Conservation (phyloP, 2,113 vertebrate species). For the Antechinus flavipes region DNA sequence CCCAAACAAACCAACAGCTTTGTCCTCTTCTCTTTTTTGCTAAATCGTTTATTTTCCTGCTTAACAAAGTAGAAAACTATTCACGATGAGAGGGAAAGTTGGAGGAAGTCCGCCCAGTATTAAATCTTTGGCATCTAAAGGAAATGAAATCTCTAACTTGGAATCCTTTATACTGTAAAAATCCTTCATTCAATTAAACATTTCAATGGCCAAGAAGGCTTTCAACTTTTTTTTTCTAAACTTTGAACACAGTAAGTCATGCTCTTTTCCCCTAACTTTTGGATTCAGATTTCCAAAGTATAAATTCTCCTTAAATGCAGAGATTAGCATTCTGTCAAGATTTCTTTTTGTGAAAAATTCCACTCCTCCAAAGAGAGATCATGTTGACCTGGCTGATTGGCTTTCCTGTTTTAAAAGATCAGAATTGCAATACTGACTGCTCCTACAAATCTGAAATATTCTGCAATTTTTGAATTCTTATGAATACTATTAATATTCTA, state of each 20-base stretch:
- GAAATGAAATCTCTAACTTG: slow-evolving; percentile 11
- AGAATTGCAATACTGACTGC: not conserved
- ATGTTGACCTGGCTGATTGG: not conserved
- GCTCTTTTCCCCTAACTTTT: not conserved
- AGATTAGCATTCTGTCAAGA: slow-evolving; percentile 14
- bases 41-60: slow-evolving; percentile 1
- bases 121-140: slow-evolving; percentile 38
- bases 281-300: slow-evolving; percentile 48
- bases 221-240: not conserved
- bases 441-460: not conserved
- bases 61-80: slow-evolving; percentile 23
- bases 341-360: not conserved
- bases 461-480: not conserved
- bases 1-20: not conserved
- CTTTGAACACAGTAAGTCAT: not conserved
- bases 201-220: not conserved
- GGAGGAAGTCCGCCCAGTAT: not conserved
- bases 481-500: not conserved
- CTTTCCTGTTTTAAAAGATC: slow-evolving; percentile 6
- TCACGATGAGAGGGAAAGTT: slow-evolving; percentile 24
- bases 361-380: not conserved
- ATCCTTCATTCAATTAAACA: slow-evolving; percentile 49
- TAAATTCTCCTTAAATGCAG: slow-evolving; percentile 19
- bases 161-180: slow-evolving; percentile 42
- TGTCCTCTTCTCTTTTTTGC: not conserved